Evolutionary conservation across 2,888 invertebrate species (phyloP).

Genomic region (Oasisia sp.): DNA sequence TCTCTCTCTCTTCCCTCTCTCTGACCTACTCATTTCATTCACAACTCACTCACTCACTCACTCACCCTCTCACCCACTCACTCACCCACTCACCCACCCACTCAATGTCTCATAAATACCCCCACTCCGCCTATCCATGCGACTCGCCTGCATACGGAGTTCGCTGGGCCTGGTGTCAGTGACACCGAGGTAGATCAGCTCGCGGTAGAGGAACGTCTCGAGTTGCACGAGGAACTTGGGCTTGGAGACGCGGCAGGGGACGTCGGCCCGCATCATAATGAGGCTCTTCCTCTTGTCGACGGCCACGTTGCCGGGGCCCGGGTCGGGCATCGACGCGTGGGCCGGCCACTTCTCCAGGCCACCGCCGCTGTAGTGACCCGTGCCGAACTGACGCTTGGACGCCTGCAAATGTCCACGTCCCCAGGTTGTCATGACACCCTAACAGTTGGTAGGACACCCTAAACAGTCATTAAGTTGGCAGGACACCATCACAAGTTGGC

Average conservation of each 20-base stretch:
- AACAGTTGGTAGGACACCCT: neutral
- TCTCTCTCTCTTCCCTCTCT: too few species aligned
- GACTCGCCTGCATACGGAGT: conserved; percentile 58
- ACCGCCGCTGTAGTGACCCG: conserved; percentile 48
- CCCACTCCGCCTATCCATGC: too few species aligned
- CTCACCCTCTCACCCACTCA: too few species aligned
- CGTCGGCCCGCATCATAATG: conserved; percentile 56
- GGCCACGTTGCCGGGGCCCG: conserved; percentile 52
- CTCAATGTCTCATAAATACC: too few species aligned
- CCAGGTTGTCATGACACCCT: neutral
- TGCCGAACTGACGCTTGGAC: neutral
- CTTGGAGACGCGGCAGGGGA: conserved; percentile 60
- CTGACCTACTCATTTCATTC: too few species aligned
- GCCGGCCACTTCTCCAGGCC: conserved; percentile 65
- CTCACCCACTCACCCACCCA: too few species aligned
- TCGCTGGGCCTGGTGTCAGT: conserved; percentile 60
- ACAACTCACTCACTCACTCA: too few species aligned
- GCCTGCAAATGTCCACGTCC: neutral
- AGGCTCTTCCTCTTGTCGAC: conserved; percentile 59
- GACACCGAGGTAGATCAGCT: conserved; percentile 60
- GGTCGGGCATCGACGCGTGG: conserved; percentile 60
- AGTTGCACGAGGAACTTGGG: conserved; percentile 64
- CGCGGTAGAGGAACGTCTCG: conserved; percentile 62
- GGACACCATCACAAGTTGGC: too few species aligned
- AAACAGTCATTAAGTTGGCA: too few species aligned